Conservation (phyloP, 1,140 invertebrate genomes). For the Drosophila lacteicornis region DNA sequence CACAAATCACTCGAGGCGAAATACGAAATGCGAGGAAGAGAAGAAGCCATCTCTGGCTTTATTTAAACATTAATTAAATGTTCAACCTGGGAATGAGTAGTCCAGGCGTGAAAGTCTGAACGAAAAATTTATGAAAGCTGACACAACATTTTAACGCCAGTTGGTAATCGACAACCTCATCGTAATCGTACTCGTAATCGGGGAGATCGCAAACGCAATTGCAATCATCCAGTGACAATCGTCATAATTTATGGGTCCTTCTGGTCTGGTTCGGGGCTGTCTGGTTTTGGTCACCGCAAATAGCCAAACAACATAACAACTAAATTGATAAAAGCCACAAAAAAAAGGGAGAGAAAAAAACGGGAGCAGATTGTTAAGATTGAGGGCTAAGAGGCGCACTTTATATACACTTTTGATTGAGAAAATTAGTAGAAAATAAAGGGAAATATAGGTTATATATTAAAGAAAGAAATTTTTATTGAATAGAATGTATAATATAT, state of each 20-base stretch:
- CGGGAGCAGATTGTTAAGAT: constrained; percentile 23
- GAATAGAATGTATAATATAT: no score
- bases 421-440: background rate
- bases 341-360: constrained; percentile 37
- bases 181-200: constrained; percentile 39
- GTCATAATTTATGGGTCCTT: constrained; percentile 75
- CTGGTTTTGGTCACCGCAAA: constrained; percentile 40
- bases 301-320: constrained; percentile 60
- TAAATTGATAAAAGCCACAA: constrained; percentile 78
- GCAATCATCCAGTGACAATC: constrained; percentile 58
- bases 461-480: background rate
- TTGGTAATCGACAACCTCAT: constrained; percentile 57
- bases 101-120: constrained; percentile 44
- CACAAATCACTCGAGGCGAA: constrained; percentile 57
- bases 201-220: constrained; percentile 32
- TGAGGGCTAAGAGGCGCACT: background rate
- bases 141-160: constrained; percentile 57
- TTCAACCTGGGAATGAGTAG: constrained; percentile 52
- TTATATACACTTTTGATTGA: constrained; percentile 4
- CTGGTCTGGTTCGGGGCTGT: constrained; percentile 14
- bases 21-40: constrained; percentile 18
- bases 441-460: background rate
- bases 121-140: constrained; percentile 66
- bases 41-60: constrained; percentile 44
- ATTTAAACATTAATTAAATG: constrained; percentile 70